Conservation (phyloP, 2,888 invertebrate species). For the Mimachlamys varia region DNA sequence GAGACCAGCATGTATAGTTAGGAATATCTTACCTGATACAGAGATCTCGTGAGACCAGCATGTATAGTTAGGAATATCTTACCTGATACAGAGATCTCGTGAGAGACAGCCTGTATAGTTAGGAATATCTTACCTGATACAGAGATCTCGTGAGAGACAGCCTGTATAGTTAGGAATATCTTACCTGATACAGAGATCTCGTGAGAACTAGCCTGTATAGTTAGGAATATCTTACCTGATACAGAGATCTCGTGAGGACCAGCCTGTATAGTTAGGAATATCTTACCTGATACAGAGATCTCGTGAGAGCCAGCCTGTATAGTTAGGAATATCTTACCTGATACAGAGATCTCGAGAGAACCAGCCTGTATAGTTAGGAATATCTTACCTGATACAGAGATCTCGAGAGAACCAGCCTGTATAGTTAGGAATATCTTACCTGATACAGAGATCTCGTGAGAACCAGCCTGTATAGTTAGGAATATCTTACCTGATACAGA, state of each 20-base stretch:
- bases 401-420: conserved; percentile 85
- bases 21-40: conserved; percentile 89
- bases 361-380: conserved; percentile 83
- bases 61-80: conserved; percentile 80
- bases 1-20: conserved; percentile 81
- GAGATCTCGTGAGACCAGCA: conserved; percentile 83
- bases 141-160: conserved; percentile 83
- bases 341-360: conserved; percentile 86
- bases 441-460: conserved; percentile 88
- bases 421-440: conserved; percentile 84
- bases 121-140: conserved; percentile 89
- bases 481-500: conserved; percentile 89
- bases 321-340: conserved; percentile 86
- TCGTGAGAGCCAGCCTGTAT: conserved; percentile 85
- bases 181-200: conserved; percentile 90
- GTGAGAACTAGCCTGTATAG: conserved; percentile 85
- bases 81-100: conserved; percentile 90
- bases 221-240: conserved; percentile 88
- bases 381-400: conserved; percentile 90
- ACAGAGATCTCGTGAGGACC: conserved; percentile 84
- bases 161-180: conserved; percentile 83
- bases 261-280: conserved; percentile 83
- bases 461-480: conserved; percentile 83
- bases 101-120: conserved; percentile 84
- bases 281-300: conserved; percentile 91